A percentile compares a stretch with the other conserved stretches of the same genome.
Evolutionary conservation across 2,888 invertebrate species (phyloP).

Genomic region (Andricus curvator): DNA sequence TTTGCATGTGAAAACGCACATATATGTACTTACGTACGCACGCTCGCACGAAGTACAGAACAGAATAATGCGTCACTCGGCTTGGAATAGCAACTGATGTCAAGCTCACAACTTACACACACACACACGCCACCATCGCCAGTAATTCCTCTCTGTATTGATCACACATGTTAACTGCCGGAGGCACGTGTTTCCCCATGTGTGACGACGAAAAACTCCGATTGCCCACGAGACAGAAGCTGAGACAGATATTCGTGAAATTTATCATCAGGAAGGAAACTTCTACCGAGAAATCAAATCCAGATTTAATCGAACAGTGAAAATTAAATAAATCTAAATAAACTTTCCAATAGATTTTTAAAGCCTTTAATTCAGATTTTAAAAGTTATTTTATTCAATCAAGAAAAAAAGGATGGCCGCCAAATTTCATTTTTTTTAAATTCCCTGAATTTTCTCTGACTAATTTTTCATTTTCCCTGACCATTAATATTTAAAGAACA

Average conservation of each 20-base stretch:
- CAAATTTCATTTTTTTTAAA: too few species aligned
- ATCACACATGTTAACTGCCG: constrained; percentile 19
- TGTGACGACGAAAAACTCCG: not conserved
- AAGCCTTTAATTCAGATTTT: too few species aligned
- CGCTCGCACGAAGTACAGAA: constrained; percentile 49
- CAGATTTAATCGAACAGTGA: not conserved
- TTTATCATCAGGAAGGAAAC: not conserved
- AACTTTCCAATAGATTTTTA: too few species aligned
- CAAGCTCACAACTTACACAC: constrained; percentile 63
- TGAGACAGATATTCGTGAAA: constrained; percentile 8
- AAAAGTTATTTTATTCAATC: too few species aligned
- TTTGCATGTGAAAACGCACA: constrained; percentile 53
- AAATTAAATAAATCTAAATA: too few species aligned
- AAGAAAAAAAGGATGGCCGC: too few species aligned
- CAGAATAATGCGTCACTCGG: constrained; percentile 72
- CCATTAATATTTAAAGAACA: too few species aligned
- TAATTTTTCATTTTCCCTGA: too few species aligned
- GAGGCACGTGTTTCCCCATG: constrained; percentile 30
- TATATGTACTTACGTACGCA: too few species aligned
- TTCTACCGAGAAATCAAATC: not conserved
- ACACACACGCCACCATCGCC: constrained; percentile 14
- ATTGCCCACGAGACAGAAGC: not conserved
- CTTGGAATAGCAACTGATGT: constrained; percentile 77
- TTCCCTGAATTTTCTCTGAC: too few species aligned
- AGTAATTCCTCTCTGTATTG: constrained; percentile 34